A percentile compares a stretch with the other conserved stretches of the same genome.
Conservation (phyloP, 2,888 invertebrate genomes). For the Glyphotaelius pellucidus region DNA sequence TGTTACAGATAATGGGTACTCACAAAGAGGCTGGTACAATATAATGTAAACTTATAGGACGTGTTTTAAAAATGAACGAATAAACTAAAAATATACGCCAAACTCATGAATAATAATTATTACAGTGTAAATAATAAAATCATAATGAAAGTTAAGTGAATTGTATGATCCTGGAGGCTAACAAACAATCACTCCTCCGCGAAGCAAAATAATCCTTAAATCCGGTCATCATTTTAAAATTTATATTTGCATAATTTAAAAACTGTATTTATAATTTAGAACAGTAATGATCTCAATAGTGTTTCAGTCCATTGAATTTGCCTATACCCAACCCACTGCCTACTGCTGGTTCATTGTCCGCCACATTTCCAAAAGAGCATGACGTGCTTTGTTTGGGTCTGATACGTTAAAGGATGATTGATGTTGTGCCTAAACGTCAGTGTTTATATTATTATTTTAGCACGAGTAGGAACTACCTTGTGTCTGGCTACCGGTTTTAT, state of each 20-base stretch:
- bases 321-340: not conserved
- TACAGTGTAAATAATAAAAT: too few relatives aligned
- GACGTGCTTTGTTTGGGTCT: slow-evolving; percentile 5
- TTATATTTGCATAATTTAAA: not conserved
- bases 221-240: not conserved
- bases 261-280: not conserved
- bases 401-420: slow-evolving; percentile 12
- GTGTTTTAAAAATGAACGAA: too few relatives aligned
- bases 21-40: too few relatives aligned
- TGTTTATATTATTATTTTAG: not conserved
- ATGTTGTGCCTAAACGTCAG: not conserved
- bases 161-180: not conserved
- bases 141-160: too few relatives aligned
- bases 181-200: not conserved
- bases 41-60: too few relatives aligned
- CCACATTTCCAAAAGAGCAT: not conserved
- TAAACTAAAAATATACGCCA: too few relatives aligned
- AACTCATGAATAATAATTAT: too few relatives aligned
- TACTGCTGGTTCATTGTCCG: not conserved
- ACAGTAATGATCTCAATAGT: not conserved
- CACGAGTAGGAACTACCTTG: slow-evolving; percentile 12
- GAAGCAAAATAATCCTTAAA: not conserved
- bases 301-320: not conserved
- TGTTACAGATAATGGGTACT: too few relatives aligned
- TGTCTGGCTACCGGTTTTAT: slow-evolving; percentile 5